Evolutionary conservation across 2,797 vertebrate genomes (phyloP), one percentile per base, ranked within the genome.

Genomic region (Tarsius wallacei): DNA sequence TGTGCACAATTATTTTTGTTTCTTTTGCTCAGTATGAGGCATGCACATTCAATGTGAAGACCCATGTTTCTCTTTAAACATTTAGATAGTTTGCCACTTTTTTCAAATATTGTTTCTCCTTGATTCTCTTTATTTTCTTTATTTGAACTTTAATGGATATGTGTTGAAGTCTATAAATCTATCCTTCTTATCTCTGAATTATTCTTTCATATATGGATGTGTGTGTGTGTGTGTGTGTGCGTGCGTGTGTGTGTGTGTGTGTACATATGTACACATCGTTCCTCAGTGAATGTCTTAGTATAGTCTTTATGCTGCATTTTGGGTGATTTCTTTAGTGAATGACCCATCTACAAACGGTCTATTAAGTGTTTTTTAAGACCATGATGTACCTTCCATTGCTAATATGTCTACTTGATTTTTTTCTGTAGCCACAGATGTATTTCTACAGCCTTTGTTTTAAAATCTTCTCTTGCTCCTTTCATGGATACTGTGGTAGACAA

Each of bases 1-100:
- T 90, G 16, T 33, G 21, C 47, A 51, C 57, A 91, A 73, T 81
- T 84, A 87, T 55, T 76, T 92, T 89, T 33, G 83, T 78, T 90
- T 71, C 57, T 77, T 80, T 91, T 95, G 70, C 64, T 90, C 21
- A 81, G 49, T 53, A 59, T 21, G 55, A 24, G 16, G 13, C 53
- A 83, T 53, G n/a, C 5, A 59, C 68, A 53, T 90, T 70, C 82
- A 49, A 24, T 70, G n/a, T 76, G 59, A 70, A 96, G 36, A 17
- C 15, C 64, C 22, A 10, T 19, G 19, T 36, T 74, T 96, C 49
- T 57, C 66, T 64, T 64, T 47, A 59, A 19, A 51, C 42, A 42
- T 87, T 24, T 33, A 21, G 22, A 82, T 74, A 85, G 57, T 59
- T 55, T 5, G 10, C 57, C 12, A 28, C 17, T n/a, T 63, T 76